phyloP scores from a whole-genome alignment of 2,113 vertebrate species.

The Oreamnos americanus region DNA sequence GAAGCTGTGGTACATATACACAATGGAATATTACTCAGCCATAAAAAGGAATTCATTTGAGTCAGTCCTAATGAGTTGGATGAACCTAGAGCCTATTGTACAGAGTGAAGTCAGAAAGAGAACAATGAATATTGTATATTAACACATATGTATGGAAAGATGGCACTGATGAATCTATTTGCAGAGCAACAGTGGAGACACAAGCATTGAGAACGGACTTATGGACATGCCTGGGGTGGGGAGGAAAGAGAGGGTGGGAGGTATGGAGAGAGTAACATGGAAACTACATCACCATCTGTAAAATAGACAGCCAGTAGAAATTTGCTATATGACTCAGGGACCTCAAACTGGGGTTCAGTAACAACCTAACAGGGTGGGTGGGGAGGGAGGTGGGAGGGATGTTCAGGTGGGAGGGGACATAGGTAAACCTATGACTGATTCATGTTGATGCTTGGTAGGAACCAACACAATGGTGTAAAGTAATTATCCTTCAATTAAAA shows the following conservation, averaged over 20 bases:
- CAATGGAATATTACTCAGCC: background rate
- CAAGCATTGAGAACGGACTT: background rate
- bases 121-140: background rate
- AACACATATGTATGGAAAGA: background rate
- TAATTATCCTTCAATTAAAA: background rate
- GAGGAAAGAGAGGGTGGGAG: background rate
- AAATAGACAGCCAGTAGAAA: background rate
- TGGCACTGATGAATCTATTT: background rate
- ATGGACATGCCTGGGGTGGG: background rate
- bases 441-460: background rate
- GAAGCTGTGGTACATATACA: background rate
- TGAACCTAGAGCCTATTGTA: background rate
- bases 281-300: background rate
- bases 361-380: background rate
- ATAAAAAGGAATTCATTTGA: background rate
- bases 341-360: background rate
- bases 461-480: background rate
- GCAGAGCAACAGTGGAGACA: background rate
- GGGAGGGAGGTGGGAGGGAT: background rate
- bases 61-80: background rate
- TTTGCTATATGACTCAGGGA: background rate
- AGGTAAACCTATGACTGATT: background rate
- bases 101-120: background rate
- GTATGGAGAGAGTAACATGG: background rate
- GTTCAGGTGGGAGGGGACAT: background rate